Evolutionary conservation across 2,113 vertebrate species (phyloP), one percentile per base, ranked within the genome.

Genomic region (Rhinolophus ferrumequinum): DNA sequence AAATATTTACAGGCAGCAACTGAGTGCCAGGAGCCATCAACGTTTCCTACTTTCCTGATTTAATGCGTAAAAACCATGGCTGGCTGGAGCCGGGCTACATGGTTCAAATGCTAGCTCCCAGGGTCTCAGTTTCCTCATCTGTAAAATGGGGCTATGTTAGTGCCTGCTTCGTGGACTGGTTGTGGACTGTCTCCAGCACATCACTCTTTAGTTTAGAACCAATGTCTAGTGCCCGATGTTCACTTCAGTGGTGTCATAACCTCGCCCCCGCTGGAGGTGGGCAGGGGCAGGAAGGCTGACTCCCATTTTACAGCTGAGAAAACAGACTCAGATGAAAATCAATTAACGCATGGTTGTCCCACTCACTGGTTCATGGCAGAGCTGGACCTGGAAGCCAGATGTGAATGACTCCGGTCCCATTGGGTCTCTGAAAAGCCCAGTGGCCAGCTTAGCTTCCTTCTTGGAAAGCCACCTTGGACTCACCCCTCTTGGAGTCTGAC

Each of bases 401-500:
- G 21, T 13, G 0, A 80, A 47, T 24, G 90, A 62, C 67, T 83
- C 44, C 60, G 66, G 58, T 66, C 58, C 19, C 58, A 10, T 69
- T 15, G 52, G 33, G 41, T 93, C 62, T 54, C 64, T 56, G 81
- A 38, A 75, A 90, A 88, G 64, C 77, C n/a, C 54, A 10, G 66
- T 28, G 30, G 11, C 13, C 21, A 26, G 22, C 52, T 79, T 47
- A 54, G 24, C 66, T 62, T 86, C 79, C 33, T 58, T 24, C 41
- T 41, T 58, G 28, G 81, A 86, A 92, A 83, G 85, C 41, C n/a
- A 50, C 24, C 22, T 35, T 18, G 52, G 62, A 79, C n/a, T 77
- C 28, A 21, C 24, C 3, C 0, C 7, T 87, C 60, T 47, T 21
- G 60, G 90, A 44, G 30, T 50, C 47, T 28, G 52, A n/a, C 26